Conservation (phyloP, 2,888 invertebrate species). For the Ochropleura plecta region DNA sequence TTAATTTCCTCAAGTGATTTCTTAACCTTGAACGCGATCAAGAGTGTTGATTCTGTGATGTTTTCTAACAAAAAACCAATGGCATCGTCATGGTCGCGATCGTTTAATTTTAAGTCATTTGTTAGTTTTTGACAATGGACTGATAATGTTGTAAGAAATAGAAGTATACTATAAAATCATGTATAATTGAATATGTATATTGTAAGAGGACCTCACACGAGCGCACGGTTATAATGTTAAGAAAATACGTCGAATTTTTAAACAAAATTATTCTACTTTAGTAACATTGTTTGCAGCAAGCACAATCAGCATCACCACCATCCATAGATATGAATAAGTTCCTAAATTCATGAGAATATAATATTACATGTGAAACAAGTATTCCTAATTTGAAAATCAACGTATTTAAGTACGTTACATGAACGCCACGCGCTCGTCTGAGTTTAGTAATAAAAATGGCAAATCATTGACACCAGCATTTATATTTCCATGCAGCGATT, state of each 20-base stretch:
- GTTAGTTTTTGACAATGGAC: background rate
- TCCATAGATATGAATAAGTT: too few species aligned
- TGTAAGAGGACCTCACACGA: background rate
- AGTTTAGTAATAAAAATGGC: slow-evolving; percentile 22
- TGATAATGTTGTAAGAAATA: slow-evolving; percentile 12
- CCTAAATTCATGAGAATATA: too few species aligned
- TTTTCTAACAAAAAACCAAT: slow-evolving; percentile 44
- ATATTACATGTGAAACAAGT: too few species aligned
- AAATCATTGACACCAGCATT: slow-evolving; percentile 35
- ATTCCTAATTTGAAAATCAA: too few species aligned
- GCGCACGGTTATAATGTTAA: too few species aligned
- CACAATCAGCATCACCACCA: too few species aligned
- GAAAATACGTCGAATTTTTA: too few species aligned
- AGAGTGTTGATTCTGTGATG: slow-evolving; percentile 26
- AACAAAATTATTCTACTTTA: too few species aligned
- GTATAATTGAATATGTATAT: slow-evolving; percentile 14
- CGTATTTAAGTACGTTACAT: too few species aligned
- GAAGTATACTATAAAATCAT: background rate
- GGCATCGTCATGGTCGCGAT: slow-evolving; percentile 31
- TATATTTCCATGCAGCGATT: slow-evolving; percentile 45
- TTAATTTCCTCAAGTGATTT: slow-evolving; percentile 62
- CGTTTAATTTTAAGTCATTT: slow-evolving; percentile 15
- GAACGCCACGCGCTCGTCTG: too few species aligned
- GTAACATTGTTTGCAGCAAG: too few species aligned
- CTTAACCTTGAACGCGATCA: slow-evolving; percentile 56